Evolutionary conservation across 2,797 vertebrate genomes (phyloP), one percentile per base, ranked within the genome.

Genomic region (Alfaro cultratus): DNA sequence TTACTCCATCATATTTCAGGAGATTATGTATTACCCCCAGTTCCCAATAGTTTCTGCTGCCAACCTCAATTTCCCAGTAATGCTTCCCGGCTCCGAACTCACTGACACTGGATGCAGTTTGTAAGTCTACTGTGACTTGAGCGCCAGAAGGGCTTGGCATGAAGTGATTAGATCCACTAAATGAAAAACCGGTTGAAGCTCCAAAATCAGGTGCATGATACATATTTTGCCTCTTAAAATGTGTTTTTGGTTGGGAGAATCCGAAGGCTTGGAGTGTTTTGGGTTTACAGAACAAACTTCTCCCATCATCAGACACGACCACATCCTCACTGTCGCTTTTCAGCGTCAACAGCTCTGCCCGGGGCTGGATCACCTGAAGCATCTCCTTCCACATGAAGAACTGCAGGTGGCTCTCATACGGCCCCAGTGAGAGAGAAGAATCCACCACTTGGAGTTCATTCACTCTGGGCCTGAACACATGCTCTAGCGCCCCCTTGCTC

Each of bases 371-470:
- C 34, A 90, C 68, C 76, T 86, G 77, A 29, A 91, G 85, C 92
- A 94, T 92, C 85, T 93, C 87, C 80, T 93, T 94, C 93, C 94
- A 94, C 41, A 93, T 45, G 45, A 93, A 94, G 80, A 92, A 92
- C 85, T 92, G 86, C 73, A 95, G 80, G 83, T 94, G 92, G 75
- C 91, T 92, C 76, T 92, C 92, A 78, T 88, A 85, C 1, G 90
- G 91, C 29, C 76, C 89, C 55, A 94, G 12, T 39, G 75, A 86
- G 2, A 94, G 72, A 29, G 80, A 79, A 18, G 16, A 7, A 0
- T 78, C 74, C 31, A 80, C 84, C 76, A 93, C 86, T 29, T 64
- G 1, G 1, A 93, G 73, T 16, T 73, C 21, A 6, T 29, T 39
- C 3, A 53, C 77, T 53, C 45, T 83, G 31, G 85, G 79, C 9